Evolutionary conservation across 2,888 invertebrate species (phyloP), one percentile per base, ranked within the genome.

Genomic region (Pyralis farinalis): DNA sequence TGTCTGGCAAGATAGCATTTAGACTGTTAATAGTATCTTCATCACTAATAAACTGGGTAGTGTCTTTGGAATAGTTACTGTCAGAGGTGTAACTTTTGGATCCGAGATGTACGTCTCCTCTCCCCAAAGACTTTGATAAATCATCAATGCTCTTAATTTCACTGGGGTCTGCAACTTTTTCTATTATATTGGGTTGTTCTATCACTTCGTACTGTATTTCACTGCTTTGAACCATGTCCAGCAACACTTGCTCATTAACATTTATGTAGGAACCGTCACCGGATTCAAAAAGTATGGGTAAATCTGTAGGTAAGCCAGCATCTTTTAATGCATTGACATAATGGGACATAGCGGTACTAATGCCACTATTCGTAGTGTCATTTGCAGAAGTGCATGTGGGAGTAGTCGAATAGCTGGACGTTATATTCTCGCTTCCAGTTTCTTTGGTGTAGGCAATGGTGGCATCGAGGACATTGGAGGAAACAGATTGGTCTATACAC

Each of bases 181-280:
- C 88, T 25, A 88, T 88, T n/a, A 88, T 86, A 45, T 86, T 86
- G 1, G 88, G 88, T 57, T 88, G 88, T 52, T 90, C 89, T 40
- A 90, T 86, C 8, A 89, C 88, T 71, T 89, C 89, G 46, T 89
- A 89, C 55, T 89, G 88, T 48, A 89, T 88, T 55, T 86, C 88
- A 47, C 81, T 88, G 58, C 87, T 88, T 51, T 89, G 89, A 2
- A 88, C 89, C 89, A 90, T 89, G 42, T 89, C 88, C 7, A 89
- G 77, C 28, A 93, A 75, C 20, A 92, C 91, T 70, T 92, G 92
- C 64, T 92, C 92, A 44, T 91, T 92, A 1, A 93, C 90, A 44
- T 91, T 91, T 0, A 92, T 91, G 55, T 91, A 92, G 21, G 91
- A 91, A 0, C 92, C 92, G 51, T 92, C 92, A 12, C 91, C 91